Base-by-base conservation (phyloP, 2,797 vertebrate species). In the Pelochelys cantorii region DNA sequence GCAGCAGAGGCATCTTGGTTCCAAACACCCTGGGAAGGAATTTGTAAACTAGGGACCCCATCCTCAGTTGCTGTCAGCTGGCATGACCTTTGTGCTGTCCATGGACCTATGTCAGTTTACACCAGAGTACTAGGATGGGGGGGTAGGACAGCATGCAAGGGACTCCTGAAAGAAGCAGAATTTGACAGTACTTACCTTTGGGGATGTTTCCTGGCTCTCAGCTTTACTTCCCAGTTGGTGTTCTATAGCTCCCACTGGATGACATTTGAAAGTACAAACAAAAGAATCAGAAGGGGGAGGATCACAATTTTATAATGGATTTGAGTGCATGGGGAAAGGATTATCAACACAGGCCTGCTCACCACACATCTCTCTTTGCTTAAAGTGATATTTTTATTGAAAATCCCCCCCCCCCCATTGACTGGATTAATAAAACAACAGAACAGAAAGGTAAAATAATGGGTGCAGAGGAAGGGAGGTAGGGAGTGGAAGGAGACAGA, bases 321-420 rank as follows among this genome's bases (percentile, higher is more conserved):
- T n/a, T 42, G 34, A 12, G 2, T 25, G 20, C 22, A 13, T 13
- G 71, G 22, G 71, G 68, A 42, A 74, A 42, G 34, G 31, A 65
- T 42, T 42, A 37, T 10, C 68, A 42, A 37, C 17, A 37, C 10
- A 25, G 37, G 11, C 37, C 71, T 42, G 71, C 34, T 42, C 37
- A 10, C 34, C 37, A 2, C 10, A 37, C 10, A 1, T 34, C 31
- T 68, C 15, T 42, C 37, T 37, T 37, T 74, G 15, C 7, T 65
- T n/a, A 65, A 65, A 65, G 31, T n/a, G 31, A 65, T n/a, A 17
- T n/a, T 65, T 65, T 65, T 65, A n/a, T 2, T 17, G 62, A 65
- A 65, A 4, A 6, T 29, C 13, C 11, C 29, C n/a, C n/a, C n/a
- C 4, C 1, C 62, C 10, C 4, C 9, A 34, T n/a, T 9, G 20